These are phyloP conservation scores for Mechanitis messenoides DNA, from an alignment of 2,888 invertebrate genomes.

Conservation along the genomic window DNA sequence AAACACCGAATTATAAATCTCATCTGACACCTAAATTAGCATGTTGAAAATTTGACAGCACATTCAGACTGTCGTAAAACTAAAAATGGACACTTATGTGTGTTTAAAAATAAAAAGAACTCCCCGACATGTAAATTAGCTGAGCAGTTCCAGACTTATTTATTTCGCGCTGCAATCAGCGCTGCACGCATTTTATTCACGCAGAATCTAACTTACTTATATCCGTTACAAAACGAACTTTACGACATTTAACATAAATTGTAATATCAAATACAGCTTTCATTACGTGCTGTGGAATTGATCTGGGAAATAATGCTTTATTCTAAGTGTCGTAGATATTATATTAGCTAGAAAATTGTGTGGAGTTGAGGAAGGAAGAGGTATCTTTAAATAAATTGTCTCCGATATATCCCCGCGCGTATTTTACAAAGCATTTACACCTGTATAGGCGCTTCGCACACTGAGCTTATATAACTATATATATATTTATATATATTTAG, in stretches of 20 bases:
- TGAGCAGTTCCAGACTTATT: conserved; percentile 33
- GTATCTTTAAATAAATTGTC: conserved; percentile 63
- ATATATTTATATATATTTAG: too few species aligned
- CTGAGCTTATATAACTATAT: conserved; percentile 16
- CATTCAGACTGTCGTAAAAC: conserved; percentile 27
- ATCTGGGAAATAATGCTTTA: neutral
- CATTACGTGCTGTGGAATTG: neutral
- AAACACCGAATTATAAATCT: conserved; percentile 16
- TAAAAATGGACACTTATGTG: conserved; percentile 25
- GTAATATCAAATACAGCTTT: conserved; percentile 12
- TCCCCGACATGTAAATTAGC: conserved; percentile 51
- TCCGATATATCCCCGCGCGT: conserved; percentile 59
- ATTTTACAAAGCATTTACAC: conserved; percentile 67
- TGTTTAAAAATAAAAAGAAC: conserved; percentile 37
- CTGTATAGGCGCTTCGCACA: conserved; percentile 44
- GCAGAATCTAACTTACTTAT: conserved; percentile 14
- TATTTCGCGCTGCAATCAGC: conserved; percentile 53
- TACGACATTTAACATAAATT: conserved; percentile 10
- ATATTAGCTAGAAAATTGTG: conserved; percentile 21
- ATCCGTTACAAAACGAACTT: conserved; percentile 12
- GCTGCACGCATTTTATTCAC: conserved; percentile 36
- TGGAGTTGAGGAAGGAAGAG: conserved; percentile 39
- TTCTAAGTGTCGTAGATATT: conserved; percentile 17
- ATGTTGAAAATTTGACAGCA: conserved; percentile 16
- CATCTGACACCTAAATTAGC: conserved; percentile 22